Base-by-base conservation (phyloP, 2,888 invertebrate species). In the Drosophila kanekoi region DNA sequence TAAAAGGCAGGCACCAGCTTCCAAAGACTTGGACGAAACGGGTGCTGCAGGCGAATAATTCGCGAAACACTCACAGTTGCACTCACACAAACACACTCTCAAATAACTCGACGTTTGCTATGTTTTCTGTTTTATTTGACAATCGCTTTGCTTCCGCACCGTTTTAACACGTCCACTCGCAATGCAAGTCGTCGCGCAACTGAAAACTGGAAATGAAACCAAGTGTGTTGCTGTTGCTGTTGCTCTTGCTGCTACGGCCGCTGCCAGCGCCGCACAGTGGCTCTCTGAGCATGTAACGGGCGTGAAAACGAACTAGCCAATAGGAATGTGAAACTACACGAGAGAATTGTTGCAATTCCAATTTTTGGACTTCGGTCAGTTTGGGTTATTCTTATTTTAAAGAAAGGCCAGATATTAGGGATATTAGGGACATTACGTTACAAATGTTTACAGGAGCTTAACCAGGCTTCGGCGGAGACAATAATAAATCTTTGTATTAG, bases 161-260 rank as follows among this genome's bases (percentile, higher is more conserved):
- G 76, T 63, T 72, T 38, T 13, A 54, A 76, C 64, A 81, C 81
- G 64, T 80, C 79, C 77, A 52, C 73, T 76, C 82, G 79, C 83
- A 77, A 78, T 85, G 91, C 84, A 86, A 90, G 90, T 89, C 88
- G 86, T 81, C 90, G 89, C 85, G 86, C 87, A 90, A 90, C 77
- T 72, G 80, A 84, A 86, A 82, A 77, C 81, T 79, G 80, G 72
- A 66, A 83, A 77, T 76, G 78, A 76, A 80, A 81, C 82, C 76
- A 71, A 80, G 74, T 77, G 28, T 76, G 57, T 77, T 78, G 72
- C 76, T 76, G 72, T 72, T 70, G 68, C 66, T 70, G 38, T 13
- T 38, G 51, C 51, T 14, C 69, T 53, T 57, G 58, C 43, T 69
- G 38, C 57, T 66, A 57, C 69, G 51, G 33, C 4, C 57, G 72